These are phyloP conservation scores for Lycia hirtaria DNA, from an alignment of 2,888 invertebrate genomes.

Conservation along the genomic window DNA sequence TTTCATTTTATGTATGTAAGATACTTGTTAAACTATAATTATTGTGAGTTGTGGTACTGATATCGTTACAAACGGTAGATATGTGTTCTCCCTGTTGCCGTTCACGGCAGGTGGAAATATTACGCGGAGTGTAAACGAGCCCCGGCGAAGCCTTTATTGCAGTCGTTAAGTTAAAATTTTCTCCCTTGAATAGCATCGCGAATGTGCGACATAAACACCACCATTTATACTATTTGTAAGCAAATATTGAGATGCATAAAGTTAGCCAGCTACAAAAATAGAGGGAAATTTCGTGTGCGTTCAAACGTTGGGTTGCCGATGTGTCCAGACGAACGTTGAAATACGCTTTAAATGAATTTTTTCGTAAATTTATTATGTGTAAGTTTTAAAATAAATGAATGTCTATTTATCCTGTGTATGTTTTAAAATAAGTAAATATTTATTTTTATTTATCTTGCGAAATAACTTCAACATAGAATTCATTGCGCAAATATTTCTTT, in stretches of 20 bases:
- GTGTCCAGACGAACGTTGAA: not conserved
- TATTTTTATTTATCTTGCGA: too few species aligned
- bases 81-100: conserved; percentile 57
- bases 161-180: conserved; percentile 76
- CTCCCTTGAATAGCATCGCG: conserved; percentile 68
- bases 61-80: conserved; percentile 1
- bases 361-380: conserved; percentile 1
- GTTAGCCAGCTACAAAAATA: conserved; percentile 9
- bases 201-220: conserved; percentile 68
- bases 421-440: too few species aligned
- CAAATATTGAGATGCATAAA: conserved; percentile 60
- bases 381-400: conserved; percentile 4
- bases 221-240: conserved; percentile 70
- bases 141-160: conserved; percentile 69
- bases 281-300: not conserved
- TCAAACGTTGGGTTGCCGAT: conserved; percentile 1
- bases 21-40: not conserved
- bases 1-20: too few species aligned
- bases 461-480: too few species aligned
- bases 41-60: conserved; percentile 9
- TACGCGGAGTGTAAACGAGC: conserved; percentile 72
- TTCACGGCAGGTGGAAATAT: conserved; percentile 66
- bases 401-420: not conserved
- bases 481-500: too few species aligned
- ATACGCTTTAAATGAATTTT: conserved; percentile 10